These are phyloP conservation scores for Drosophila subsilvestris DNA, from an alignment of 2,888 invertebrate genomes.

Conservation along the genomic window DNA sequence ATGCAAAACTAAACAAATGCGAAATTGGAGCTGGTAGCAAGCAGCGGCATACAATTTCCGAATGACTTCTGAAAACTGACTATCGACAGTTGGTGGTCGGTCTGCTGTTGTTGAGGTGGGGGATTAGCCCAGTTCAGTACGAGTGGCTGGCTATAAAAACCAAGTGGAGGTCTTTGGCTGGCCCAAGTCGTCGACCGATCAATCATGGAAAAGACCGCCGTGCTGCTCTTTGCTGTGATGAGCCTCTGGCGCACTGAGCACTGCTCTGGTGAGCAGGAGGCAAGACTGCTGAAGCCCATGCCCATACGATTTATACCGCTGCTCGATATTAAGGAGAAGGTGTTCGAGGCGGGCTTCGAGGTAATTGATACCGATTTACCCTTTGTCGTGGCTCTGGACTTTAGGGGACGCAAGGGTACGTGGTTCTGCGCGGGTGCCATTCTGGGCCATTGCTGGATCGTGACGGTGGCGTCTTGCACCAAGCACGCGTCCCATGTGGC, in stretches of 20 bases:
- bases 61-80: background rate
- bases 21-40: background rate
- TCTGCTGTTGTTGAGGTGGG: background rate
- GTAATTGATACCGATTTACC: slow-evolving; percentile 3
- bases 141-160: background rate
- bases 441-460: slow-evolving; percentile 33
- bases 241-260: background rate
- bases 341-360: slow-evolving; percentile 16
- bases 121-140: background rate
- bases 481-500: slow-evolving; percentile 7
- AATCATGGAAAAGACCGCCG: background rate
- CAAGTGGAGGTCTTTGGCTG: background rate
- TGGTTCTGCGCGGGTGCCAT: slow-evolving; percentile 49
- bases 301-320: slow-evolving; percentile 33
- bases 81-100: background rate
- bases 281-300: slow-evolving; percentile 4
- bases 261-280: no score
- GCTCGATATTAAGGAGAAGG: background rate
- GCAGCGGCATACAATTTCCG: background rate
- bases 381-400: slow-evolving; percentile 37
- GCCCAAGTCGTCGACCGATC: background rate
- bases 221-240: background rate
- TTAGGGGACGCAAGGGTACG: background rate
- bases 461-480: slow-evolving; percentile 48
- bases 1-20: background rate